phyloP scores from a whole-genome alignment of 1,140 invertebrate species.

The Drosophila jambulina region DNA sequence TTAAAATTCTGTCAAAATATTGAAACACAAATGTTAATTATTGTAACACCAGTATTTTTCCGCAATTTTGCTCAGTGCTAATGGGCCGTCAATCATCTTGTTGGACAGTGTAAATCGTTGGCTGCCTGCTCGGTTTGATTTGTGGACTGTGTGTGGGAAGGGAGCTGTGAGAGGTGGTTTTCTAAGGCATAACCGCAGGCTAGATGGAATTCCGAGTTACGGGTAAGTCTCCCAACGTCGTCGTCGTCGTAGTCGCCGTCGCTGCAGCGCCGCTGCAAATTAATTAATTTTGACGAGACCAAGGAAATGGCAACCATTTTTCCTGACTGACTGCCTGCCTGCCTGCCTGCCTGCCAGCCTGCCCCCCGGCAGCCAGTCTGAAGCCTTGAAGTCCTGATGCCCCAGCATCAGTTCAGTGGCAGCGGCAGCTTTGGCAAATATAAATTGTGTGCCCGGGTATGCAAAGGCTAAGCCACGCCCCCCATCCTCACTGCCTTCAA shows the following conservation, averaged over 20 bases:
- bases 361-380: neutral
- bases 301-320: constrained; percentile 79
- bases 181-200: constrained; percentile 54
- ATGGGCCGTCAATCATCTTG: constrained; percentile 34
- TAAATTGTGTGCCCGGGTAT: constrained; percentile 76
- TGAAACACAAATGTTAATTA: no score
- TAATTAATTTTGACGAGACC: constrained; percentile 81
- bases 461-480: constrained; percentile 51
- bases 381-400: constrained; percentile 27
- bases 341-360: neutral
- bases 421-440: constrained; percentile 75
- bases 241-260: constrained; percentile 39
- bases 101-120: constrained; percentile 56
- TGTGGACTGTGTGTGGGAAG: constrained; percentile 46
- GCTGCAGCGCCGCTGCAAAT: constrained; percentile 61
- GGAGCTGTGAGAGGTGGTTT: constrained; percentile 16
- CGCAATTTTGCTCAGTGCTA: constrained; percentile 19
- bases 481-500: constrained; percentile 2
- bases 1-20: no score
- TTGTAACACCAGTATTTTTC: neutral
- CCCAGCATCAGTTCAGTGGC: constrained; percentile 42
- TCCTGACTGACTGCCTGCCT: constrained; percentile 45
- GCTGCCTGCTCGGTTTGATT: constrained; percentile 55
- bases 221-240: constrained; percentile 36
- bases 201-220: constrained; percentile 46